These are phyloP conservation scores for Chlorodrepanis virens DNA, from an alignment of 2,113 vertebrate species.

Conservation along the genomic window DNA sequence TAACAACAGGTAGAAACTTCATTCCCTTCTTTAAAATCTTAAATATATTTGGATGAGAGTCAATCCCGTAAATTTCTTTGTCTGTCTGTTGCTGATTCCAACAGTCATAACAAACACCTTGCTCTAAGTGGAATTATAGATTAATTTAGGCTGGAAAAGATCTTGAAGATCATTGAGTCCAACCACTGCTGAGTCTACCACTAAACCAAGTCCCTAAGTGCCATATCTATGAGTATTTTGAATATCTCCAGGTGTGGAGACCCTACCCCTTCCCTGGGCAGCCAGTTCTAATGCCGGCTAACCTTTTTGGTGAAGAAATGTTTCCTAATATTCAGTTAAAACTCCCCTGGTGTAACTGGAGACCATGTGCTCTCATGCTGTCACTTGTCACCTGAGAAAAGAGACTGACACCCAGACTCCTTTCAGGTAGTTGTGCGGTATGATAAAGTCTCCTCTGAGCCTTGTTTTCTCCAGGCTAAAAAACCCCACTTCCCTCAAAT, in stretches of 20 bases:
- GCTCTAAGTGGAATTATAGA: neutral
- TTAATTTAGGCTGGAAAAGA: neutral
- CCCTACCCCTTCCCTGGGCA: neutral
- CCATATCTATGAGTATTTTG: neutral
- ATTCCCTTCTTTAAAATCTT: neutral
- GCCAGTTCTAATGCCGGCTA: neutral
- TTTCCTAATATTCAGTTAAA: neutral
- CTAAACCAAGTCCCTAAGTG: neutral
- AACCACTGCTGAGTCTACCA: neutral
- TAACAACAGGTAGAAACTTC: neutral
- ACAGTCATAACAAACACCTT: neutral
- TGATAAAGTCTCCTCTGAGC: neutral
- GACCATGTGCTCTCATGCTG: neutral
- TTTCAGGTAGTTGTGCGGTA: neutral
- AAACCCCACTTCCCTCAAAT: neutral
- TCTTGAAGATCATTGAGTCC: neutral
- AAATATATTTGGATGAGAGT: neutral
- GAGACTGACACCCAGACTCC: neutral
- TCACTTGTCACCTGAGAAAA: neutral
- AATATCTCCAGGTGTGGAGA: neutral
- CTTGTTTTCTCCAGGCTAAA: neutral
- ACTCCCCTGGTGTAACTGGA: neutral
- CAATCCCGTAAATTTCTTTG: neutral
- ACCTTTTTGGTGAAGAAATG: neutral
- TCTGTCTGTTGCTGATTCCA: neutral